Evolutionary conservation across 2,888 invertebrate species (phyloP).

Genomic region (Rhamnusium bicolor): DNA sequence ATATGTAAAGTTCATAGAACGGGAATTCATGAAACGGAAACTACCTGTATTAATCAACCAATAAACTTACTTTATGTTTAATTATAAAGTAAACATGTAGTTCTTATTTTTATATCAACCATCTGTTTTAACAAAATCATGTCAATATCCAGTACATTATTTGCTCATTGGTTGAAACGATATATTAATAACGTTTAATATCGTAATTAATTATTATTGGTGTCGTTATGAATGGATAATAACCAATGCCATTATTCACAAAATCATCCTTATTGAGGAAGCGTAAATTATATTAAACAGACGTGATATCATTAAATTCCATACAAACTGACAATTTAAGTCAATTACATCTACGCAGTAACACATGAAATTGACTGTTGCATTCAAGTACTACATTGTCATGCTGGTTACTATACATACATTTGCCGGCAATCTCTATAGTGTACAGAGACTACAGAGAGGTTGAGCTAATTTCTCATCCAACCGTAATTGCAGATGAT

Average conservation of each 20-base stretch:
- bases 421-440: constrained; percentile 1
- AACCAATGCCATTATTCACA: background rate
- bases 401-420: background rate
- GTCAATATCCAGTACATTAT: background rate
- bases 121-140: too few relatives aligned
- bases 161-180: background rate
- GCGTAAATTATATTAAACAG: background rate
- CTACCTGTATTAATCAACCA: too few relatives aligned
- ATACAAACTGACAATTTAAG: constrained; percentile 21
- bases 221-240: background rate
- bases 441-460: constrained; percentile 3
- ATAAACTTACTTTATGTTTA: too few relatives aligned
- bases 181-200: background rate
- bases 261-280: constrained; percentile 3
- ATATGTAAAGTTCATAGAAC: too few relatives aligned
- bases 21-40: too few relatives aligned
- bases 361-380: constrained; percentile 22
- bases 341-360: constrained; percentile 12
- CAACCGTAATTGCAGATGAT: constrained; percentile 11
- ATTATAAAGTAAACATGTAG: too few relatives aligned
- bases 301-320: constrained; percentile 9
- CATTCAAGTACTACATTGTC: constrained; percentile 15
- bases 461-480: constrained; percentile 8
- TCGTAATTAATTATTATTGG: background rate
- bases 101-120: too few relatives aligned